Base-by-base conservation (phyloP, 37 sponge, comb jelly and placozoan genomes). In the Halichondria panicea region DNA sequence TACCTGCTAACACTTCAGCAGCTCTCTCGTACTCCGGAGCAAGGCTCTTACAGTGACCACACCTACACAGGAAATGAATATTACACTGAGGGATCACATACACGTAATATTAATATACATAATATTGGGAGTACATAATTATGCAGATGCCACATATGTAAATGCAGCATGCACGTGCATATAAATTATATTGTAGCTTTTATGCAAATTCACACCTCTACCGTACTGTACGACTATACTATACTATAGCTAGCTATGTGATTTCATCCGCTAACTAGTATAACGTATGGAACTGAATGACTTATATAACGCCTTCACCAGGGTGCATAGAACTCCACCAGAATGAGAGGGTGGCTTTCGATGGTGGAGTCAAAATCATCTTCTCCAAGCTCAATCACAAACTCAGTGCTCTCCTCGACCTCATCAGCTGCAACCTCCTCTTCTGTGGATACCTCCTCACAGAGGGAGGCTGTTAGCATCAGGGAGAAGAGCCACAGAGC, bases 251-350 rank as follows among this genome's bases (percentile, higher is more conserved):
- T n/a, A n/a, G n/a, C n/a, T n/a, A 22, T 22, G 50, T 48, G 50
- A 13, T 48, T 48, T 13, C 50, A 48, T 13, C 50, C 50, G 13
- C 9, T 13, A 48, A 48, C 9, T 48, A 13, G 50, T 48, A 48
- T 48, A 13, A n/a, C n/a, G n/a, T n/a, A n/a, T n/a, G n/a, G n/a
- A n/a, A n/a, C n/a, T n/a, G n/a, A 13, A 18, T 18, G 50, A 48
- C 13, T 48, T 13, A 48, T 13, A 48, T 48, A 27, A 44, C 24
- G n/a, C n/a, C 40, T 54, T 48, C 50, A 89, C 92, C 92, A 91
- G 42, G 92, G 92, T 18, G 92, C 92, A 79, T 87, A 91, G 39
- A 91, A 91, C 36, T 91, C 92, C n/a, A 91, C 86, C 66, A 91
- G 55, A 28, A 91, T 79, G 13, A 84, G 6, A 48, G 84, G 74